These are phyloP conservation scores for Anabas testudineus DNA, from an alignment of 2,797 vertebrate genomes.

Conservation along the genomic window DNA sequence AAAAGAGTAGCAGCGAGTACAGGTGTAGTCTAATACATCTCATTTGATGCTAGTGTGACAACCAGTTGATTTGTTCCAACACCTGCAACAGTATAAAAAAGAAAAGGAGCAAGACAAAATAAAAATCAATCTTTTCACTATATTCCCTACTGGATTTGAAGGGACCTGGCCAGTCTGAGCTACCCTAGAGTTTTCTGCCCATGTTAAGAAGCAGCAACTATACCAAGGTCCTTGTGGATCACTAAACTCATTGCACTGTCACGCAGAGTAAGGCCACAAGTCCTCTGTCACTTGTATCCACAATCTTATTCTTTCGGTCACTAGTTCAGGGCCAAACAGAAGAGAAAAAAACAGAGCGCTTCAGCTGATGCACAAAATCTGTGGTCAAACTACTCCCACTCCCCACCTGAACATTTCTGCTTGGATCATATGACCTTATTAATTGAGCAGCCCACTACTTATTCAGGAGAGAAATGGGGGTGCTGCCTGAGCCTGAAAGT, in stretches of 20 bases:
- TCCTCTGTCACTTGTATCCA: conserved; percentile 40
- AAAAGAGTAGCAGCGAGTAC: background rate
- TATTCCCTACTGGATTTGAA: conserved; percentile 17
- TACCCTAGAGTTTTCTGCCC: conserved; percentile 34
- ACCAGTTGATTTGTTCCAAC: background rate
- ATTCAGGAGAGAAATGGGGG: conserved; percentile 20
- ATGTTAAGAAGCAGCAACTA: conserved; percentile 40
- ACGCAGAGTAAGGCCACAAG: conserved; percentile 35
- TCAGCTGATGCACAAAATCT: conserved; percentile 50
- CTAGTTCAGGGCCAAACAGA: conserved; percentile 39
- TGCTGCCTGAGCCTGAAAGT: conserved; percentile 5
- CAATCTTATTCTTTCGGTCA: conserved; percentile 57
- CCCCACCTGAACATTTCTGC: conserved; percentile 34
- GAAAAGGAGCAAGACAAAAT: background rate
- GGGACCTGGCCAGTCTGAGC: conserved; percentile 8
- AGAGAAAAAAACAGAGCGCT: conserved; percentile 24
- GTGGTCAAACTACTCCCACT: conserved; percentile 12
- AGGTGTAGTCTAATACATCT: background rate
- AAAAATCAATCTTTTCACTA: background rate
- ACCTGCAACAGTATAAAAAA: no score
- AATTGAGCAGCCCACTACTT: conserved; percentile 30
- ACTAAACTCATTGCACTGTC: conserved; percentile 50
- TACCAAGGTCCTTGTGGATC: conserved; percentile 63
- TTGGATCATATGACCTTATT: conserved; percentile 27
- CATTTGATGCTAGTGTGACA: conserved; percentile 7